phyloP scores from a whole-genome alignment of 2,797 vertebrate species.

The Chanos chanos region DNA sequence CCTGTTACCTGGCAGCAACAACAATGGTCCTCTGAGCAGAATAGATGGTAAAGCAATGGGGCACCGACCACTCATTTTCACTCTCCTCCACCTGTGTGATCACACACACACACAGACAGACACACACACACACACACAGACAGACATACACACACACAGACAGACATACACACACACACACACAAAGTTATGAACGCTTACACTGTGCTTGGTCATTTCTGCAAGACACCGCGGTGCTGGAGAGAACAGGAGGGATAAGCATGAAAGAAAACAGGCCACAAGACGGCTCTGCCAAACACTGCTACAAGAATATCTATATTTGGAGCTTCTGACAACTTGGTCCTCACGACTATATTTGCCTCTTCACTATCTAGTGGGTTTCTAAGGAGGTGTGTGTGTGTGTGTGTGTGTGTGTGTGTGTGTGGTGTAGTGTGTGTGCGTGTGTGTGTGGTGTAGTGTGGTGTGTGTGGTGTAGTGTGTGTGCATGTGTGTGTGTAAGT shows the following conservation, averaged over 20 bases:
- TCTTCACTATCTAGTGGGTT: too few species aligned
- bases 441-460: too few species aligned
- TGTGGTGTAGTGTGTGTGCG: background rate
- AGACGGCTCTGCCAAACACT: background rate
- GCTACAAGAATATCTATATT: conserved; percentile 22
- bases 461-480: too few species aligned
- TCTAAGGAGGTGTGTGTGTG: too few species aligned
- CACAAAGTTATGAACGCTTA: too few species aligned
- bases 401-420: too few species aligned
- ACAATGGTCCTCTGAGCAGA: conserved; percentile 90
- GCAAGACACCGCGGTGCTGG: too few species aligned
- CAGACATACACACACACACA: too few species aligned
- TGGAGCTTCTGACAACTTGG: too few species aligned
- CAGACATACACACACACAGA: background rate
- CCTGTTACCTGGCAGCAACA: conserved; percentile 94
- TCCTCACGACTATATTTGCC: too few species aligned
- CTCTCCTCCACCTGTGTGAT: conserved; percentile 83
- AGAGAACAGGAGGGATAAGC: background rate
- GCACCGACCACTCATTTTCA: conserved; percentile 83
- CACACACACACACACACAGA: background rate
- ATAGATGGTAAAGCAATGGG: conserved; percentile 95
- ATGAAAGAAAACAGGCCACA: background rate
- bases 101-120: background rate
- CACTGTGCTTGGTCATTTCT: too few species aligned
- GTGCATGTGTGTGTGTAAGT: too few species aligned